Conservation (phyloP, 2,113 vertebrate species). For the Typhlomys cinereus region DNA sequence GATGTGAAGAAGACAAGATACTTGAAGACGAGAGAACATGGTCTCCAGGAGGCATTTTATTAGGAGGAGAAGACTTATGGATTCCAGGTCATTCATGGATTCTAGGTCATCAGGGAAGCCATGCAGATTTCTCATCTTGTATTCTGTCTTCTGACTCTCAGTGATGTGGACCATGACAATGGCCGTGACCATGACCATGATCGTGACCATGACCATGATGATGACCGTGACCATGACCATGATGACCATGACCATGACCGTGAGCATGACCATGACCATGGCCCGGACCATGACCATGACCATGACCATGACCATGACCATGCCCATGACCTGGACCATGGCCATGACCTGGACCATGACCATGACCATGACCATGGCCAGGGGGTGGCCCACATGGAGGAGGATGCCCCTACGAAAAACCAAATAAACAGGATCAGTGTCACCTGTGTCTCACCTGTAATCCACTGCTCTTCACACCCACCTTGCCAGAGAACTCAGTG, state of each 20-base stretch:
- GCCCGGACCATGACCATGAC: background rate
- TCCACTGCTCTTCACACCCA: background rate
- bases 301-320: no score
- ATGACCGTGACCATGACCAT: background rate
- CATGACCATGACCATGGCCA: no score
- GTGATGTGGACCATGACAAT: conserved; percentile 23
- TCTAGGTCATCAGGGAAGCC: background rate
- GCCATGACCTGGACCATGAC: no score
- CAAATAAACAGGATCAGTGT: conserved; percentile 32
- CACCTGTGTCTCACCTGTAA: no score
- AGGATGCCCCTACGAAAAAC: conserved; percentile 41
- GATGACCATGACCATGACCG: background rate
- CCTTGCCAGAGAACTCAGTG: background rate
- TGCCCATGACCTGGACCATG: no score
- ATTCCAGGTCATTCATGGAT: background rate
- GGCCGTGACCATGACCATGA: background rate
- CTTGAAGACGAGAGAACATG: background rate
- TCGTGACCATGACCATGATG: background rate
- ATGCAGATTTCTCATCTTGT: background rate
- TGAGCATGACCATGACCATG: background rate
- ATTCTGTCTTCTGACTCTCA: conserved; percentile 38
- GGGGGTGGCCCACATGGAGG: background rate
- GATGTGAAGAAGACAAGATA: conserved; percentile 3
- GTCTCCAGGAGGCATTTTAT: conserved; percentile 57
- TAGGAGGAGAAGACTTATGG: conserved; percentile 12